A percentile compares a stretch with the other conserved stretches of the same genome.
Evolutionary conservation across 2,888 invertebrate genomes (phyloP).

Genomic region (Dromius quadrimaculatus): DNA sequence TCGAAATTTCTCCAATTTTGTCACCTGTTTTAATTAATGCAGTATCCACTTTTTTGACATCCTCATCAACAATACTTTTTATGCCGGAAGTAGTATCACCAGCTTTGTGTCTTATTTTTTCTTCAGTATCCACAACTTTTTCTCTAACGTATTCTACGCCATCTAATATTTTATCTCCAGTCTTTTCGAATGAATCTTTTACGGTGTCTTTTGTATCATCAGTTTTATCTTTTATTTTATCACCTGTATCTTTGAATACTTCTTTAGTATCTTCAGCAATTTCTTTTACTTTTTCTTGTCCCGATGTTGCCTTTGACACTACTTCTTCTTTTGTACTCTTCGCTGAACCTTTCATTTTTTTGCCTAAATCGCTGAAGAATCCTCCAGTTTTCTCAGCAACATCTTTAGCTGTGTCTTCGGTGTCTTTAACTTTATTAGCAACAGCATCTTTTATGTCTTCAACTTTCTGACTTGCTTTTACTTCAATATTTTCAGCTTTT

Average conservation of each 20-base stretch:
- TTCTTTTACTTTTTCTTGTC: slow-evolving; percentile 39
- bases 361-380: slow-evolving; percentile 52
- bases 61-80: too few relatives aligned
- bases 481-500: slow-evolving; percentile 36
- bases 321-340: slow-evolving; percentile 54
- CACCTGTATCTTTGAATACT: slow-evolving; percentile 53
- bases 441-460: slow-evolving; percentile 64
- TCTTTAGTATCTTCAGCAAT: not conserved
- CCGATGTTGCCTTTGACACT: slow-evolving; percentile 42
- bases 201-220: not conserved
- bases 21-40: not conserved
- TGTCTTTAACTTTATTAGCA: not conserved
- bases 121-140: slow-evolving; percentile 38
- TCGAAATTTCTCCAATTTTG: not conserved
- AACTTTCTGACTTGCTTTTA: slow-evolving; percentile 35
- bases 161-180: slow-evolving; percentile 40
- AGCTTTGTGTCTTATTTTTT: slow-evolving; percentile 42
- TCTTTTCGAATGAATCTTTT: slow-evolving; percentile 54
- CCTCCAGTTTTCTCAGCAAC: slow-evolving; percentile 55
- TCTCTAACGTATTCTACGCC: slow-evolving; percentile 50
- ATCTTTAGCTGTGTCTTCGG: too few relatives aligned
- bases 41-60: slow-evolving; percentile 51
- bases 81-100: not conserved
- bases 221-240: slow-evolving; percentile 46
- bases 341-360: slow-evolving; percentile 50